A percentile compares a stretch with the other conserved stretches of the same genome.
These are phyloP conservation scores for Eulemur rufifrons DNA, from an alignment of 2,113 vertebrate species.

Conservation along the genomic window DNA sequence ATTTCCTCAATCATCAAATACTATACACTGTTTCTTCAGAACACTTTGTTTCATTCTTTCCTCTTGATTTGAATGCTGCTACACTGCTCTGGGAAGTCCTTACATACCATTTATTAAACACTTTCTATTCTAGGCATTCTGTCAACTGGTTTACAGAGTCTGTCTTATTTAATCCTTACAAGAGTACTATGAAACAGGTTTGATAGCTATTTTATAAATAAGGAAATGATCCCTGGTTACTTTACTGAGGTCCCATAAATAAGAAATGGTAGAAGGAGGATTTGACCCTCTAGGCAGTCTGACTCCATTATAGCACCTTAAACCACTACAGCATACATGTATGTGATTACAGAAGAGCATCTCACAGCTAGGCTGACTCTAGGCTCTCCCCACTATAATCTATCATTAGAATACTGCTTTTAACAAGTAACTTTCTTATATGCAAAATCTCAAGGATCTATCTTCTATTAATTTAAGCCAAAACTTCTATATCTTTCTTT, in stretches of 20 bases:
- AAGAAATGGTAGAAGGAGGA: background rate
- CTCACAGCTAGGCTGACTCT: background rate
- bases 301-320: background rate
- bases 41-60: background rate
- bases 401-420: constrained; percentile 3
- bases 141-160: background rate
- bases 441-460: background rate
- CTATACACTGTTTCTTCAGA: constrained; percentile 14
- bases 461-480: constrained; percentile 24
- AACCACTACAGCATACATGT: background rate
- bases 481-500: constrained; percentile 39
- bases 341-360: background rate
- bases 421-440: constrained; percentile 6
- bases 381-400: background rate
- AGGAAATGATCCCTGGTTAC: background rate
- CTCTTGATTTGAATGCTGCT: background rate
- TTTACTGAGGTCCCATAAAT: background rate
- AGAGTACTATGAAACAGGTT: background rate
- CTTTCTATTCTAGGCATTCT: background rate
- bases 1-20: background rate
- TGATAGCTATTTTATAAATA: background rate
- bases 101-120: background rate
- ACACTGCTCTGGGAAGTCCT: background rate
- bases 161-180: background rate
- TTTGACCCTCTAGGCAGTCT: background rate